These are phyloP conservation scores for Oreochromis spilurus DNA, from an alignment of 2,113 vertebrate genomes.

Conservation along the genomic window DNA sequence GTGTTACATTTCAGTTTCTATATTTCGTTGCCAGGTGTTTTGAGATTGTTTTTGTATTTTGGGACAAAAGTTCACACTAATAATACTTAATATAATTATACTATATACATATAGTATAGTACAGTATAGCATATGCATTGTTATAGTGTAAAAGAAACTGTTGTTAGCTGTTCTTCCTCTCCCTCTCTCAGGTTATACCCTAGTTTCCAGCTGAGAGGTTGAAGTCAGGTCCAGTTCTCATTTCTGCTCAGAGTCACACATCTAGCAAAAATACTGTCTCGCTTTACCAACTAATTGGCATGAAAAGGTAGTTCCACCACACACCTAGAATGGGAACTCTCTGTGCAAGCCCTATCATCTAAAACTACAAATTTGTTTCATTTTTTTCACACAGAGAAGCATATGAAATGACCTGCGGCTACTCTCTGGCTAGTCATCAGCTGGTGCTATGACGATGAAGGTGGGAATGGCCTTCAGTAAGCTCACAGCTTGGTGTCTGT, in stretches of 20 bases:
- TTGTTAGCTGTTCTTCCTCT: not conserved
- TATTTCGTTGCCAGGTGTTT: not conserved
- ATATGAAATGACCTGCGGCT: slow-evolving; percentile 10
- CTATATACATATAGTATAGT: not conserved
- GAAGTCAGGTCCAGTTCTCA: not conserved
- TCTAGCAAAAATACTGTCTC: not conserved
- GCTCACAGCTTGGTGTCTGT: slow-evolving; percentile 11
- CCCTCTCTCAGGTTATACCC: not conserved
- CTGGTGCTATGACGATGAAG: not conserved
- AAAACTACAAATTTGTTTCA: not conserved
- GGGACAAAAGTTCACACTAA: not conserved
- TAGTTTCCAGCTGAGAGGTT: not conserved
- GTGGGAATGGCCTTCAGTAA: slow-evolving; percentile 14
- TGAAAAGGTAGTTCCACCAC: not conserved
- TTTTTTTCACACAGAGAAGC: not conserved
- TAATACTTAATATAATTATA: not conserved
- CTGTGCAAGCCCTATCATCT: not conserved
- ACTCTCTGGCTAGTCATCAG: slow-evolving; percentile 7
- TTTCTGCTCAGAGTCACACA: not conserved
- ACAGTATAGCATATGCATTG: not conserved
- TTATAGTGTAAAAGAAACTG: not conserved
- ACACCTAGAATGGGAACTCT: not conserved
- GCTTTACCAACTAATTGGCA: not conserved
- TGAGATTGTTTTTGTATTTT: not conserved
- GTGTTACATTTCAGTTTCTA: not conserved